A percentile compares a stretch with the other conserved stretches of the same genome.
Conservation (phyloP, 2,888 invertebrate species). For the Athalia circularis region DNA sequence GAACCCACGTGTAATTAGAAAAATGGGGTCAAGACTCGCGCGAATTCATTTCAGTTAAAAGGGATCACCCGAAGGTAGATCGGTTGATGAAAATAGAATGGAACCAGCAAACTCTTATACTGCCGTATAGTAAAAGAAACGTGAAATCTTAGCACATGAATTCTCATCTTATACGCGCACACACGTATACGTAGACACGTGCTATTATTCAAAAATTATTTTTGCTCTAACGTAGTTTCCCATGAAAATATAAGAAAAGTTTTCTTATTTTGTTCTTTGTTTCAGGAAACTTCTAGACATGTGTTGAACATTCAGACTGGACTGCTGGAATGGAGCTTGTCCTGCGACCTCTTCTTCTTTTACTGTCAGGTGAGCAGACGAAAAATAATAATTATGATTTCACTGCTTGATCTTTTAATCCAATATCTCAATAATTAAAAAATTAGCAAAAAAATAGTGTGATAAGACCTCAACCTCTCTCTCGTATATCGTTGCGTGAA, state of each 20-base stretch:
- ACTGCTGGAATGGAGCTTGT: constrained; percentile 65
- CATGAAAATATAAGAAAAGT: constrained; percentile 5
- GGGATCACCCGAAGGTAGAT: background rate
- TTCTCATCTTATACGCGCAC: background rate
- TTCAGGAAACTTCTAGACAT: constrained; percentile 68
- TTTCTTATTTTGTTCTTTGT: constrained; percentile 48
- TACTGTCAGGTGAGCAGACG: constrained; percentile 67
- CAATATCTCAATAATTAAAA: no score
- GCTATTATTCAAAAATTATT: background rate
- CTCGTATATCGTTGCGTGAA: no score
- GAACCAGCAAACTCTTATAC: background rate
- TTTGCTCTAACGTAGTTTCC: background rate
- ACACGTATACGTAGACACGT: no score
- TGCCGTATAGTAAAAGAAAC: background rate
- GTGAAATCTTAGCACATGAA: background rate
- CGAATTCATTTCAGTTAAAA: constrained; percentile 29
- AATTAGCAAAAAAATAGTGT: no score
- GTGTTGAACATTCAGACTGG: constrained; percentile 66
- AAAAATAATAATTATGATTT: background rate
- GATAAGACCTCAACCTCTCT: no score
- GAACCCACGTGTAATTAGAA: constrained; percentile 26
- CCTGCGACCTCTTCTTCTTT: constrained; percentile 65
- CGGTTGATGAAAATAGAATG: constrained; percentile 19
- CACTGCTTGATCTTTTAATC: background rate
- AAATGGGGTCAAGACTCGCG: constrained; percentile 1